Evolutionary conservation across 2,888 invertebrate genomes (phyloP).

Genomic region (Cenopis cana): DNA sequence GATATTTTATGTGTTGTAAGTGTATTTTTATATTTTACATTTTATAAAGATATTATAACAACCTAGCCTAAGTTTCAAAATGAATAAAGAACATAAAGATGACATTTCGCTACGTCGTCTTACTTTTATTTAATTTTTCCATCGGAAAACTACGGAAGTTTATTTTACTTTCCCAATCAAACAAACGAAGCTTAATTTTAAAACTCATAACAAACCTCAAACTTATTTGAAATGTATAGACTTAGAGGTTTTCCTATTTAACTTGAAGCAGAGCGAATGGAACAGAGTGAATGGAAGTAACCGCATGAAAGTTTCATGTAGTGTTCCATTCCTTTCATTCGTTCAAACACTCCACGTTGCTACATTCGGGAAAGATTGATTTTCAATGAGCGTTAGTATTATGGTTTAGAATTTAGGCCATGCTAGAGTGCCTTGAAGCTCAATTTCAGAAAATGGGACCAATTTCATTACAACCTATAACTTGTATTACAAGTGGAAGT

Average conservation of each 20-base stretch:
- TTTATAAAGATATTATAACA: no score
- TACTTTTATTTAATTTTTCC: neutral
- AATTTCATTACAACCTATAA: neutral
- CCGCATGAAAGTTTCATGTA: constrained; percentile 51
- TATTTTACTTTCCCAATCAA: constrained; percentile 13
- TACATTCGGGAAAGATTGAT: constrained; percentile 43
- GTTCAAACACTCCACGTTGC: constrained; percentile 45
- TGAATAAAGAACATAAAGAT: no score
- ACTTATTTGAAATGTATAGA: constrained; percentile 39
- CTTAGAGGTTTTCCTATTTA: constrained; percentile 38
- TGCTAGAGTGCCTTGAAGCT: neutral
- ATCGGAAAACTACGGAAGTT: neutral
- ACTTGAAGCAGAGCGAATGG: constrained; percentile 32
- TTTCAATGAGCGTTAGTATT: constrained; percentile 43
- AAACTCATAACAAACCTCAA: constrained; percentile 27
- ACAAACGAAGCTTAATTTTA: constrained; percentile 20
- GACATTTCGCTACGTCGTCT: neutral
- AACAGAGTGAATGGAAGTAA: constrained; percentile 36
- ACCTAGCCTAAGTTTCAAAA: no score
- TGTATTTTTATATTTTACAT: no score
- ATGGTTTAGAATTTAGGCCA: constrained; percentile 7
- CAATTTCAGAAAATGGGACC: neutral
- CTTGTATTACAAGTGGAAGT: no score
- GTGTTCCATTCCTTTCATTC: constrained; percentile 45
- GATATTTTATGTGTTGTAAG: no score